A percentile compares a stretch with the other conserved stretches of the same genome.
Conservation (phyloP, 2,888 invertebrate genomes). For the Agelastica alni region DNA sequence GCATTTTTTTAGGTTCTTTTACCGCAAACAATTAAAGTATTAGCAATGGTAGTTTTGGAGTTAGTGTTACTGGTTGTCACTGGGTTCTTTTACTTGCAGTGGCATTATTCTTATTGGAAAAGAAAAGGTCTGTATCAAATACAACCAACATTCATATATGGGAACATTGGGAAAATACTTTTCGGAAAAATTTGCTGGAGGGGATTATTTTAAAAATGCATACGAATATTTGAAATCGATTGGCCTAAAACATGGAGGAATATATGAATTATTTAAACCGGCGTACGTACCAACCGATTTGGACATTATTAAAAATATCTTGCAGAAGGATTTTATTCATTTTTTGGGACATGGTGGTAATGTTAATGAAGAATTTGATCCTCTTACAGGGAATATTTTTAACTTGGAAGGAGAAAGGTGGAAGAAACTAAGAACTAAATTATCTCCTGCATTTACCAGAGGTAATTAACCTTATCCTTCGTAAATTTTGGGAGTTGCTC, state of each 20-base stretch:
- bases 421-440: constrained; percentile 52
- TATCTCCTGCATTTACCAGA: constrained; percentile 45
- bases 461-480: too few relatives aligned
- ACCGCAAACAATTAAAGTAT: too few relatives aligned
- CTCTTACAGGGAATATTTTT: constrained; percentile 44
- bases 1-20: too few relatives aligned
- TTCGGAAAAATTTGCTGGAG: too few relatives aligned
- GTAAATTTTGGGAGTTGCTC: too few relatives aligned
- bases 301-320: constrained; percentile 46
- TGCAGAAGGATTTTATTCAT: constrained; percentile 49
- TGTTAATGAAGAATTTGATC: constrained; percentile 45
- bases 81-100: neutral
- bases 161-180: neutral
- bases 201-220: constrained; percentile 18
- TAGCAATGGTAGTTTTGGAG: too few relatives aligned
- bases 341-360: constrained; percentile 48
- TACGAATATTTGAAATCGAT: constrained; percentile 32
- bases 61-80: too few relatives aligned
- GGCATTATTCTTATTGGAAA: neutral
- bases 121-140: neutral
- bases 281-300: constrained; percentile 46
- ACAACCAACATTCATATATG: neutral
- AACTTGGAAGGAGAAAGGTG: constrained; percentile 50
- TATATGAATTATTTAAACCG: constrained; percentile 41
- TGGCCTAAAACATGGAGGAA: constrained; percentile 38